Evolutionary conservation across 2,113 vertebrate species (phyloP).

Genomic region (Cariama cristata): DNA sequence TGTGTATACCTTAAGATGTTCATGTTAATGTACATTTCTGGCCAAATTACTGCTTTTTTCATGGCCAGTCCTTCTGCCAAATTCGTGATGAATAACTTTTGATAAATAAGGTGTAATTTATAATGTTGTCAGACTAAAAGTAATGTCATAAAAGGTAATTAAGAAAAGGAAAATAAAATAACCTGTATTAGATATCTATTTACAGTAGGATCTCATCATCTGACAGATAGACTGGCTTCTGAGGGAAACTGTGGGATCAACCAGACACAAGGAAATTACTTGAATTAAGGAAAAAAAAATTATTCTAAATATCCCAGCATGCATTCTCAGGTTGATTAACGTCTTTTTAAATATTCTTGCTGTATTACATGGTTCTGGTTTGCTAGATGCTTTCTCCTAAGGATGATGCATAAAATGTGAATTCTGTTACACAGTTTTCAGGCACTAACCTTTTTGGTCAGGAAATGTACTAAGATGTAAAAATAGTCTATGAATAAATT

Average conservation of each 20-base stretch:
- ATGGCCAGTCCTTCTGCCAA: neutral
- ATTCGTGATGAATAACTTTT: neutral
- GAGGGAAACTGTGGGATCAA: neutral
- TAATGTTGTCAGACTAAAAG: neutral
- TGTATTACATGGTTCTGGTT: neutral
- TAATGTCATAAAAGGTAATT: neutral
- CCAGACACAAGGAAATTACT: neutral
- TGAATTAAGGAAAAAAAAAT: neutral
- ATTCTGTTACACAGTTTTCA: neutral
- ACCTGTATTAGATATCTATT: neutral
- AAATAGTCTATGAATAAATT: neutral
- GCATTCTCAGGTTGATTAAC: neutral
- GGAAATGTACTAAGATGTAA: neutral
- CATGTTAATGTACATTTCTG: neutral
- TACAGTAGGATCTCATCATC: neutral
- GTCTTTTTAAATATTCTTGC: neutral
- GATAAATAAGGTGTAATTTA: neutral
- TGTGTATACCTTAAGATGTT: neutral
- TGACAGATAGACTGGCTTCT: neutral
- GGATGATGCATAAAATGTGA: neutral
- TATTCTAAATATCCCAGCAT: neutral
- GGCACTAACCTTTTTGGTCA: neutral
- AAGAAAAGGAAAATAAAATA: neutral
- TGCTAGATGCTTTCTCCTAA: neutral
- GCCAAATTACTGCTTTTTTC: neutral